phyloP scores from a whole-genome alignment of 2,797 vertebrate genomes.

The Acipenser ruthenus region DNA sequence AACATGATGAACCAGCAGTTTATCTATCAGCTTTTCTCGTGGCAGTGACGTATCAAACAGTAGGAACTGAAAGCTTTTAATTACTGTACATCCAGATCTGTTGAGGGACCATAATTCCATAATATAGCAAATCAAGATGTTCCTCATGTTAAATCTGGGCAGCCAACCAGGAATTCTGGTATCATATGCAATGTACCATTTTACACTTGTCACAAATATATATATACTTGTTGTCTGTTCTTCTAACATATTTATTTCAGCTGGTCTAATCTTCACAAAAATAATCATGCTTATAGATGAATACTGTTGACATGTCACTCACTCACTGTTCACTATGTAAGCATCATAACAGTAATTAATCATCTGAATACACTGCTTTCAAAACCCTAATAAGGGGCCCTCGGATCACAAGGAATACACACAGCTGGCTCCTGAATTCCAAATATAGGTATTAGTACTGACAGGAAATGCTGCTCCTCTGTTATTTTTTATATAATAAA shows the following conservation, averaged over 20 bases:
- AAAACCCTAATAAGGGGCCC: no score
- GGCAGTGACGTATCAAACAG: conserved; percentile 49
- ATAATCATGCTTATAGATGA: no score
- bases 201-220: no score
- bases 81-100: conserved; percentile 40
- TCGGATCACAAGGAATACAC: no score
- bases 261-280: no score
- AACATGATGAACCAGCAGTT: conserved; percentile 63
- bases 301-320: no score
- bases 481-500: conserved; percentile 23
- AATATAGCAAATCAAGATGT: conserved; percentile 63
- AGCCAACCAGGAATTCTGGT: conserved; percentile 36
- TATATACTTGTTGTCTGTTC: no score
- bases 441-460: conserved; percentile 23
- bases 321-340: no score
- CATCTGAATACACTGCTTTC: no score
- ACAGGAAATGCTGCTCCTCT: conserved; percentile 25
- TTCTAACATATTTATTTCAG: no score
- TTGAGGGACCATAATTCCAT: conserved; percentile 50
- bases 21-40: conserved; percentile 38
- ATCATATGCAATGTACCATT: conserved; percentile 30
- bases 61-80: conserved; percentile 54
- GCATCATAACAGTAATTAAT: no score
- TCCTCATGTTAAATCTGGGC: conserved; percentile 51
- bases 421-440: no score